Conservation (phyloP, 2,888 invertebrate genomes). For the Trypoxylon attenuatum region DNA sequence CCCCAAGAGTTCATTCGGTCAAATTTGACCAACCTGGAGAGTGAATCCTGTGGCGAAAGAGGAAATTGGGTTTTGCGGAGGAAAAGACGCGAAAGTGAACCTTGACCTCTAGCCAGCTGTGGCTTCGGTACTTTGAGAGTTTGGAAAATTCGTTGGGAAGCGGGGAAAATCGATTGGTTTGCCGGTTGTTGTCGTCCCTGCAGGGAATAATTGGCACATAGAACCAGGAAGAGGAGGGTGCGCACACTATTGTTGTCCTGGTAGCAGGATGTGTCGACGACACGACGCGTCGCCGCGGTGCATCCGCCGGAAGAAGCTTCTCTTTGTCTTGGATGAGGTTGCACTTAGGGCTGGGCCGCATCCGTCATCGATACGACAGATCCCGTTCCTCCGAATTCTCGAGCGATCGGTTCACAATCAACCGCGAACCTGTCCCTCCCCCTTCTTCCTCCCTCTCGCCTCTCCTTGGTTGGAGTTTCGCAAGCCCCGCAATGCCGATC, state of each 20-base stretch:
- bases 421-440: no score
- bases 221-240: conserved; percentile 45
- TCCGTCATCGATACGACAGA: conserved; percentile 20
- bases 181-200: not conserved
- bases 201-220: conserved; percentile 40
- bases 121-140: no score
- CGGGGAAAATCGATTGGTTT: no score
- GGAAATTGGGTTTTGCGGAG: no score
- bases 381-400: conserved; percentile 1
- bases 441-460: no score
- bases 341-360: conserved; percentile 18
- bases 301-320: conserved; percentile 64
- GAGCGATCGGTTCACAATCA: no score
- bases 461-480: not conserved
- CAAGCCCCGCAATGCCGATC: not conserved
- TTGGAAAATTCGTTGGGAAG: no score
- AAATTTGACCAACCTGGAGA: no score
- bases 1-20: no score
- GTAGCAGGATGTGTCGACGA: conserved; percentile 58
- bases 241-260: conserved; percentile 49
- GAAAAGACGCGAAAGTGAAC: no score
- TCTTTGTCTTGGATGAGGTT: conserved; percentile 48
- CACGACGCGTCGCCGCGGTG: conserved; percentile 58
- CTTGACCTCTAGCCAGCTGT: no score
- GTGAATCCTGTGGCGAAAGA: no score